Evolutionary conservation across 2,113 vertebrate genomes (phyloP).

Genomic region (Morone chrysops): DNA sequence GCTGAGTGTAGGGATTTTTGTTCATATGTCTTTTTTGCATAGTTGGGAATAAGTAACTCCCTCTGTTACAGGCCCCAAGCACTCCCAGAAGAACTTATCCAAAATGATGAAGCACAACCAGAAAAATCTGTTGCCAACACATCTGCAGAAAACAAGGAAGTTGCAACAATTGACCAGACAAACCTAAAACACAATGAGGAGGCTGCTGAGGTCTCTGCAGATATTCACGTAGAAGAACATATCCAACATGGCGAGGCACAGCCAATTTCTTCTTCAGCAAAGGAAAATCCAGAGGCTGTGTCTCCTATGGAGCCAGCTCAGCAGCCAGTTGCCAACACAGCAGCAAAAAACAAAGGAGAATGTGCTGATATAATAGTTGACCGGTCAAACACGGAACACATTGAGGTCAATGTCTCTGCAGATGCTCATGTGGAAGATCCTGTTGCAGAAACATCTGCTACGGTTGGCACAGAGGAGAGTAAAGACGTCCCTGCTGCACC

Average conservation of each 20-base stretch:
- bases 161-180: background rate
- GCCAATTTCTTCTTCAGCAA: background rate
- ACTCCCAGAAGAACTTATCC: conserved; percentile 1
- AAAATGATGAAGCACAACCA: conserved; percentile 18
- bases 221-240: background rate
- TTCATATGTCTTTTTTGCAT: conserved; percentile 24
- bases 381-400: conserved; percentile 10
- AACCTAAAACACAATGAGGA: background rate
- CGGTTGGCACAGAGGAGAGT: background rate
- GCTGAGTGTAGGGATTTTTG: background rate
- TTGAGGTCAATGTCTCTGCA: background rate
- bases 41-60: conserved; percentile 18
- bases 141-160: conserved; percentile 35
- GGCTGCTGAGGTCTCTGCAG: conserved; percentile 17
- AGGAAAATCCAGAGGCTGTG: background rate
- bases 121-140: conserved; percentile 1
- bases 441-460: conserved; percentile 18
- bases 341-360: conserved; percentile 26
- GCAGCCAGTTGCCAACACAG: background rate
- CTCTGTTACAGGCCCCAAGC: conserved; percentile 45
- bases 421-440: conserved; percentile 19
- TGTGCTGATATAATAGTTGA: background rate
- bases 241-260: conserved; percentile 9
- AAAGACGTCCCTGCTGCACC: background rate
- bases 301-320: conserved; percentile 13